phyloP scores from a whole-genome alignment of 2,113 vertebrate genomes.

The Xenopus tropicalis region DNA sequence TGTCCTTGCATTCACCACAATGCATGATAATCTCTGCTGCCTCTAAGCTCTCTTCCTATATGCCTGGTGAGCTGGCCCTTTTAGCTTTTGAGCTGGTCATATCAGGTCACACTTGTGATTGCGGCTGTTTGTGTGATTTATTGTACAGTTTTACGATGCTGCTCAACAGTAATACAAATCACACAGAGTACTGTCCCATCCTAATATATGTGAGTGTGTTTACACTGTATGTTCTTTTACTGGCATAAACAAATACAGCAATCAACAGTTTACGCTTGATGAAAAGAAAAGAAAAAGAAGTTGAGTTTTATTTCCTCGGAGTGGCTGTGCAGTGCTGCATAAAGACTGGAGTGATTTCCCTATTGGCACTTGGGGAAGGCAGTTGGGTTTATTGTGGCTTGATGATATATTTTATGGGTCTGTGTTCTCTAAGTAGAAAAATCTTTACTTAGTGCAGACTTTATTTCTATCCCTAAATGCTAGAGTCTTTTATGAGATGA shows the following conservation, averaged over 20 bases:
- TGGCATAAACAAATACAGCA: background rate
- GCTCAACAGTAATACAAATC: no score
- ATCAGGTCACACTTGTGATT: no score
- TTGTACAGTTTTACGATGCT: no score
- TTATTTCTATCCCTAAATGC: slow-evolving; percentile 34
- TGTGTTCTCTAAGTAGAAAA: slow-evolving; percentile 33
- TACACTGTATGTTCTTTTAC: background rate
- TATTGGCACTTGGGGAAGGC: slow-evolving; percentile 37
- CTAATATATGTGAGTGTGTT: background rate
- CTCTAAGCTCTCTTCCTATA: no score
- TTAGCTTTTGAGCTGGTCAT: no score
- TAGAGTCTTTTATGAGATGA: slow-evolving; percentile 22
- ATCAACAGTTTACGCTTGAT: slow-evolving; percentile 8
- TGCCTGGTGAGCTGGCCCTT: no score
- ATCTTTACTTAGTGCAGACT: slow-evolving; percentile 20
- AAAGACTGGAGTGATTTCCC: slow-evolving; percentile 39
- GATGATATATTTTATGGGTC: slow-evolving; percentile 41
- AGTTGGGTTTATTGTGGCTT: slow-evolving; percentile 33
- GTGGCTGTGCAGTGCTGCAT: slow-evolving; percentile 31
- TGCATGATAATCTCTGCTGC: no score
- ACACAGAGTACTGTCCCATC: background rate
- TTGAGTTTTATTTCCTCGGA: slow-evolving; percentile 22
- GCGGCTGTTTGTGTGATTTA: no score
- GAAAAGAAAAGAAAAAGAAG: slow-evolving; percentile 4
- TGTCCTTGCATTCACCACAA: no score